Conservation (phyloP, 2,113 vertebrate species). For the Anhinga rufa region DNA sequence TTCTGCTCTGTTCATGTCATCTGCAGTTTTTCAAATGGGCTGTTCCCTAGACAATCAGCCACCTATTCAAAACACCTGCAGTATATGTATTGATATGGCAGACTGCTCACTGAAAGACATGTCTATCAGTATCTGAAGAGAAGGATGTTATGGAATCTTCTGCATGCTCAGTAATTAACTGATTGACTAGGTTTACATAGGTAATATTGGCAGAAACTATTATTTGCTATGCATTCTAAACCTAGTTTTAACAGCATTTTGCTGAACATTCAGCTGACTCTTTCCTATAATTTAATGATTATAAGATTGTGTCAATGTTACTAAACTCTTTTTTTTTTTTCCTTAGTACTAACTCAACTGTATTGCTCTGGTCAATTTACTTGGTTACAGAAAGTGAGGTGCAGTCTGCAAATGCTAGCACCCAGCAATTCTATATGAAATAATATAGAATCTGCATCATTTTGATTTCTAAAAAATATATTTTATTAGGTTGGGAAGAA, state of each 20-base stretch:
- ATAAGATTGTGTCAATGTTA: neutral
- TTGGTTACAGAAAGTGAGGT: neutral
- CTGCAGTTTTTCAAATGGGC: neutral
- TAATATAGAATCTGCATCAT: neutral
- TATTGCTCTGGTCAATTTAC: neutral
- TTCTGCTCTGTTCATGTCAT: slow-evolving; percentile 10
- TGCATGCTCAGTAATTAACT: neutral
- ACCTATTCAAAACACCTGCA: neutral
- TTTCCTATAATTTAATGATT: neutral
- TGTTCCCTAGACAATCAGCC: neutral
- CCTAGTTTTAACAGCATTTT: neutral
- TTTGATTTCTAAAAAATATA: neutral
- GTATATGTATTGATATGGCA: neutral
- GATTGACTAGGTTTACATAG: neutral
- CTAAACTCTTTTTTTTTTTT: neutral
- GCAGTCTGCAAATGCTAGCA: neutral
- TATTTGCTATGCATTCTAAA: neutral
- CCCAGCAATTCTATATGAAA: neutral
- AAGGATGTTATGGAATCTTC: neutral
- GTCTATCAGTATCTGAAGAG: neutral
- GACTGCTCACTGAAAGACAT: neutral
- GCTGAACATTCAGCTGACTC: neutral
- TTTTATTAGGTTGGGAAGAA: neutral
- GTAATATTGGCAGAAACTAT: neutral
- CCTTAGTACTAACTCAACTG: neutral